Evolutionary conservation across 2,113 vertebrate genomes (phyloP).

Genomic region (Heterotilapia buettikoferi): DNA sequence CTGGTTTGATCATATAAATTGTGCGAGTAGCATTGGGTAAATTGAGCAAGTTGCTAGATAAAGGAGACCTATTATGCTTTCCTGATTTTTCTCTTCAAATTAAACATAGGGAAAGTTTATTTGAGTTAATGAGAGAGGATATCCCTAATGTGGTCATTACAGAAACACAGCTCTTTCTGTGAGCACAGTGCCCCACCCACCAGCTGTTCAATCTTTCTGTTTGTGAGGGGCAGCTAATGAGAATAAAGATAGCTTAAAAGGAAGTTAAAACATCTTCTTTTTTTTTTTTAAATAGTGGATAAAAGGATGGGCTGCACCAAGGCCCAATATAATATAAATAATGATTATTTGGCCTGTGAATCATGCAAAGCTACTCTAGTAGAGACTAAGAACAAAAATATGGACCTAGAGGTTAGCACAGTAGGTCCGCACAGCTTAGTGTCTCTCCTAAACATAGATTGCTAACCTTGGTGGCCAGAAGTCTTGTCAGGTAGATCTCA

Average conservation of each 20-base stretch:
- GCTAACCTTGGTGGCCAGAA: constrained; percentile 93
- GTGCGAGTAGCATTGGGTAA: not conserved
- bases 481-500: constrained; percentile 95
- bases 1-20: not conserved
- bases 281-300: fast-evolving
- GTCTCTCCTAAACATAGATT: not conserved
- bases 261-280: not conserved
- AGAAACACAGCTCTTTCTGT: not conserved
- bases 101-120: not conserved
- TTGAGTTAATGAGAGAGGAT: not conserved
- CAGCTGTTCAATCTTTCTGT: not conserved
- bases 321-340: not conserved
- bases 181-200: not conserved
- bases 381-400: not conserved
- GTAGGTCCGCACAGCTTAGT: not conserved
- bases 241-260: not conserved
- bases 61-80: not conserved
- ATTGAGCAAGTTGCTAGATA: not conserved
- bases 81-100: not conserved
- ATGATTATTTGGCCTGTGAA: not conserved
- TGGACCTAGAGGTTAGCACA: not conserved
- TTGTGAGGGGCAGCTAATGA: not conserved
- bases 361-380: not conserved
- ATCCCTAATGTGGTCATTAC: not conserved
- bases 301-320: not conserved